Evolutionary conservation across 2,113 vertebrate genomes (phyloP).

Genomic region (Copsychus sechellarum): DNA sequence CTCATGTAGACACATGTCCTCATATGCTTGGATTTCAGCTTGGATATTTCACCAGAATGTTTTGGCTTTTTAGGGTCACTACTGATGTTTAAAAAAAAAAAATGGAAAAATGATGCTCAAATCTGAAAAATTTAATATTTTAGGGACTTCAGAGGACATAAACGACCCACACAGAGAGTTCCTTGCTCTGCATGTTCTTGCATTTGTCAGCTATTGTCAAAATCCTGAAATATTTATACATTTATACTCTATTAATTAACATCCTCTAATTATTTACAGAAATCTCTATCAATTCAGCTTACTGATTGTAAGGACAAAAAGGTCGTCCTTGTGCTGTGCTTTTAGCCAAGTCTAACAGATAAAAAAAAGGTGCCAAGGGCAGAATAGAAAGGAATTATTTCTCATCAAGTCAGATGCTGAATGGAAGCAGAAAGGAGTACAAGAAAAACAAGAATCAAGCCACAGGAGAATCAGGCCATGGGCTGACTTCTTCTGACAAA

Average conservation of each 20-base stretch:
- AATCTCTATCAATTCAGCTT: background rate
- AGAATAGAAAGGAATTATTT: background rate
- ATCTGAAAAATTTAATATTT: background rate
- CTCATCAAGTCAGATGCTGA: background rate
- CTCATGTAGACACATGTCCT: background rate
- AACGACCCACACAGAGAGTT: background rate
- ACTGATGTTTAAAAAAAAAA: background rate
- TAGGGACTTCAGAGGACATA: background rate
- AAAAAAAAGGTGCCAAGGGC: background rate
- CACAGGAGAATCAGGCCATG: background rate
- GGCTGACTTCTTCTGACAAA: background rate
- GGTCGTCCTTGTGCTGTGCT: background rate
- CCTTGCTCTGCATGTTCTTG: background rate
- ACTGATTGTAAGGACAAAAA: background rate
- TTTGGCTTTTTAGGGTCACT: background rate
- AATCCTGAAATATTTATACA: slow-evolving; percentile 16
- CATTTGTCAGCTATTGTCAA: background rate
- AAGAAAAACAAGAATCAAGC: background rate
- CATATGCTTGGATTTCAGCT: background rate
- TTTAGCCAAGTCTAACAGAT: background rate
- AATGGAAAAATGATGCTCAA: background rate
- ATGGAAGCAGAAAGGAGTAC: background rate
- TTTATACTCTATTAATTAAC: slow-evolving; percentile 11
- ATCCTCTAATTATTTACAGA: background rate
- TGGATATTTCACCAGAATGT: background rate